These are phyloP conservation scores for Philotrypesis tridentata DNA, from an alignment of 1,140 invertebrate genomes.

Conservation along the genomic window DNA sequence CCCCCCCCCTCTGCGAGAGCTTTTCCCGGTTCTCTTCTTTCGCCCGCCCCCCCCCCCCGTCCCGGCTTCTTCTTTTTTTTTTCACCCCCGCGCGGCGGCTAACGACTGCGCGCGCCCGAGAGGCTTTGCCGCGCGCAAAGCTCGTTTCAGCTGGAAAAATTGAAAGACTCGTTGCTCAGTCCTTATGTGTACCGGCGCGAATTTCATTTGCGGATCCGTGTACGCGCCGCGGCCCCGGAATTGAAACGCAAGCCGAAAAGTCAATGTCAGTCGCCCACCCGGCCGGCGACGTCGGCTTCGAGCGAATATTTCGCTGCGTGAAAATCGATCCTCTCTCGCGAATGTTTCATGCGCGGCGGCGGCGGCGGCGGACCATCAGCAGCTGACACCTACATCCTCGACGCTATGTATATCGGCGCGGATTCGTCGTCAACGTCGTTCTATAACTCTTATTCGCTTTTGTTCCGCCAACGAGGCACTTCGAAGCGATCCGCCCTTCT, in stretches of 20 bases:
- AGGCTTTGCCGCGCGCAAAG: not conserved
- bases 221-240: not conserved
- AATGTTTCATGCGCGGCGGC: slow-evolving; percentile 32
- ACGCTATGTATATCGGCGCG: slow-evolving; percentile 21
- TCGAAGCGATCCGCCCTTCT: not conserved
- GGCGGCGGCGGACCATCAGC: slow-evolving; percentile 9
- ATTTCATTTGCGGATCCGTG: not conserved
- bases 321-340: slow-evolving; percentile 42
- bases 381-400: slow-evolving; percentile 35
- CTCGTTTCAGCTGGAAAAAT: not conserved
- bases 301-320: not conserved
- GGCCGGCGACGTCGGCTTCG: not conserved
- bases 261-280: not conserved
- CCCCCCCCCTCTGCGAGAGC: too few relatives aligned
- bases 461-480: not conserved
- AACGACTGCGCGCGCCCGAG: not conserved
- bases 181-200: too few relatives aligned
- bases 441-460: slow-evolving; percentile 18
- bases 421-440: slow-evolving; percentile 14
- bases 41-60: too few relatives aligned
- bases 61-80: not conserved
- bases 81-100: not conserved
- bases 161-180: not conserved
- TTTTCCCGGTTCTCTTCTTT: not conserved
- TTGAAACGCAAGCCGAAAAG: not conserved